Conservation (phyloP, 1,140 invertebrate genomes). For the Zaprionus vittiger region DNA sequence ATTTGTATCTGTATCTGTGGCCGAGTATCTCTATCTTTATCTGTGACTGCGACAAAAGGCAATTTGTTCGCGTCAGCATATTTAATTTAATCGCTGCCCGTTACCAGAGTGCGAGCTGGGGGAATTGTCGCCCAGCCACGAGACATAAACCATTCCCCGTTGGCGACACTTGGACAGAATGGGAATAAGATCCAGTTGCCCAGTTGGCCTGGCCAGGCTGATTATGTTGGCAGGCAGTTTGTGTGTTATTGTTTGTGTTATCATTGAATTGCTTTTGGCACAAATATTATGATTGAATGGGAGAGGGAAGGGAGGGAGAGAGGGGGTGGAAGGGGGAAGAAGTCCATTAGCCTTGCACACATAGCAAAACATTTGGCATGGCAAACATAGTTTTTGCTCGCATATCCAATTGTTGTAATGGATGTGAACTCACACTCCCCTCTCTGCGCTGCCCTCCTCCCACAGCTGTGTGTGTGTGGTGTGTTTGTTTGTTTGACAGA, state of each 20-base stretch:
- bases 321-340: neutral
- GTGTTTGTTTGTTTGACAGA: slow-evolving; percentile 9
- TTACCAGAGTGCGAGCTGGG: neutral
- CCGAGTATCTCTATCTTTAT: neutral
- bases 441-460: neutral
- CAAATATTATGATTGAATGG: slow-evolving; percentile 36
- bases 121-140: slow-evolving; percentile 12
- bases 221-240: slow-evolving; percentile 21
- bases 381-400: slow-evolving; percentile 15
- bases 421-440: slow-evolving; percentile 14
- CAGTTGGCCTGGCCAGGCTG: neutral
- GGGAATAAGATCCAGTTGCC: slow-evolving; percentile 31
- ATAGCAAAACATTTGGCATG: slow-evolving; percentile 4
- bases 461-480: neutral
- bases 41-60: neutral
- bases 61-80: slow-evolving; percentile 44
- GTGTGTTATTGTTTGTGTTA: slow-evolving; percentile 39
- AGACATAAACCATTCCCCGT: slow-evolving; percentile 19
- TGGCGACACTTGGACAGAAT: slow-evolving; percentile 21
- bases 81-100: slow-evolving; percentile 49
- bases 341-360: slow-evolving; percentile 19
- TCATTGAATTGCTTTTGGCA: slow-evolving; percentile 46
- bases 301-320: neutral
- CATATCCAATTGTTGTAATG: slow-evolving; percentile 36
- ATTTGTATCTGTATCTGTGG: slow-evolving; percentile 28